phyloP scores from a whole-genome alignment of 2,113 vertebrate species.

The human (Homo sapiens) region DNA sequence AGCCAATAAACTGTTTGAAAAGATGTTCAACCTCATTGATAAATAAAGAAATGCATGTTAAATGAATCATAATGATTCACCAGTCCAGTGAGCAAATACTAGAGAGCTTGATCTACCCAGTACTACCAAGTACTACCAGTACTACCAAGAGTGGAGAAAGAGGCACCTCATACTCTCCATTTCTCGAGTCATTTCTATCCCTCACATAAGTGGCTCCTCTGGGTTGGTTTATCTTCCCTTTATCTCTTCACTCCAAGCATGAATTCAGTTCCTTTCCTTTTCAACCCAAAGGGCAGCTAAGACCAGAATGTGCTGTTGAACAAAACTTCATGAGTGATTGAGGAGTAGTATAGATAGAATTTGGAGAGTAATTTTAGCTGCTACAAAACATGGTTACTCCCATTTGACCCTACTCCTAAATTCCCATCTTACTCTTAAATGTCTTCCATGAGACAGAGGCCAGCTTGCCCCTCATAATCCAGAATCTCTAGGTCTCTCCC shows the following conservation, averaged over 20 bases:
- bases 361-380: not conserved
- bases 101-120: not conserved
- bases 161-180: not conserved
- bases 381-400: not conserved
- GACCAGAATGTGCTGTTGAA: not conserved
- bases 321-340: not conserved
- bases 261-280: not conserved
- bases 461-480: not conserved
- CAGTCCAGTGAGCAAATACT: not conserved
- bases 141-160: not conserved
- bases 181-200: not conserved
- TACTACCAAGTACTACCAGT: not conserved
- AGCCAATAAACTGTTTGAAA: constrained; percentile 4
- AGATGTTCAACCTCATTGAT: not conserved
- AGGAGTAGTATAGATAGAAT: not conserved
- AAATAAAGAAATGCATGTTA: not conserved
- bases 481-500: not conserved
- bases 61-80: not conserved
- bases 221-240: not conserved
- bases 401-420: not conserved
- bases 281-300: not conserved
- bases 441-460: not conserved
- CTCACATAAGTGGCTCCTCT: not conserved
- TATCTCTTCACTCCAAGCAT: not conserved
- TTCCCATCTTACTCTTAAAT: not conserved